phyloP scores from a whole-genome alignment of 35 echinoderm and acorn worm species.

The Lytechinus variegatus region DNA sequence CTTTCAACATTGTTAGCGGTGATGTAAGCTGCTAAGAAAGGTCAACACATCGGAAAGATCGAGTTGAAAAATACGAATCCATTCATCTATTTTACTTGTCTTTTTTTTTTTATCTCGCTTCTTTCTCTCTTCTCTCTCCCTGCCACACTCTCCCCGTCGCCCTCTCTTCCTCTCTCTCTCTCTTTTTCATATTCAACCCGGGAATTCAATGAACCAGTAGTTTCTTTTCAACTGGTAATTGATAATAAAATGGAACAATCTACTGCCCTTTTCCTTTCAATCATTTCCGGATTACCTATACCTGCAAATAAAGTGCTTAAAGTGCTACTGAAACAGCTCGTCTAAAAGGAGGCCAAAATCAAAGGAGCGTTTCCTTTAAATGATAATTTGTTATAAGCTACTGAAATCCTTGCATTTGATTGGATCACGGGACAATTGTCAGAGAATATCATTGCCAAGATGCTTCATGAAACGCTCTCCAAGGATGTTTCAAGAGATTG shows the following conservation, averaged over 20 bases:
- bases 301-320: neutral
- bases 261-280: neutral
- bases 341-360: neutral
- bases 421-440: no score
- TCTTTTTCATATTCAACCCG: no score
- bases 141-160: neutral
- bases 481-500: no score
- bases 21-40: neutral
- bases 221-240: neutral
- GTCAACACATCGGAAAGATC: neutral
- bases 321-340: neutral
- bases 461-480: no score
- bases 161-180: neutral
- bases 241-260: conserved; percentile 13
- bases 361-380: neutral
- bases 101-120: neutral
- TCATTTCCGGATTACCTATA: neutral
- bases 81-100: neutral
- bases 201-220: neutral
- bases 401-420: no score
- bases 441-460: no score
- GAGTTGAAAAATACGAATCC: neutral
- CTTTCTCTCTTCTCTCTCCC: neutral
- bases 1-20: neutral
- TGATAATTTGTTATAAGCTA: no score